Evolutionary conservation across 1,140 invertebrate genomes (phyloP).

Genomic region (Orchestia grillus): DNA sequence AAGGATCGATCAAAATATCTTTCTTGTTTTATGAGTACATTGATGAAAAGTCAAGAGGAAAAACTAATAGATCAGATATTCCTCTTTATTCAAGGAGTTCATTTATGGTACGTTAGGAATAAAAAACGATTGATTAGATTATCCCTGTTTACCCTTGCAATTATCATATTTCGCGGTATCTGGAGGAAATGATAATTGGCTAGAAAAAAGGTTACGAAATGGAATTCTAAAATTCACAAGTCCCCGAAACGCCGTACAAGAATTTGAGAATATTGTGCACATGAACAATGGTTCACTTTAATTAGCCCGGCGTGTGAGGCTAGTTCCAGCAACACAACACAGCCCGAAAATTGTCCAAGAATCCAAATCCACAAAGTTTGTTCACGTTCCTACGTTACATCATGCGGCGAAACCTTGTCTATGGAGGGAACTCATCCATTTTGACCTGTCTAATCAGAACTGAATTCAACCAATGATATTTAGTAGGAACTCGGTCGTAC

Average conservation of each 20-base stretch:
- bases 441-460: not conserved
- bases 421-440: not conserved
- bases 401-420: too few relatives aligned
- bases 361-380: not conserved
- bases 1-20: not conserved
- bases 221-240: not conserved
- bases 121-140: not conserved
- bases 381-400: not conserved
- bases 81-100: not conserved
- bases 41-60: not conserved
- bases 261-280: not conserved
- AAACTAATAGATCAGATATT: not conserved
- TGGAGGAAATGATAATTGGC: not conserved
- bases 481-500: not conserved
- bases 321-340: not conserved
- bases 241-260: not conserved
- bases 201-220: not conserved
- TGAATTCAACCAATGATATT: not conserved
- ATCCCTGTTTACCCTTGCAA: not conserved
- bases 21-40: not conserved
- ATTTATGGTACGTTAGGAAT: not conserved
- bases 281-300: not conserved
- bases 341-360: not conserved
- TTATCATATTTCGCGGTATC: not conserved
- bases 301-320: not conserved